Evolutionary conservation across 2,888 invertebrate genomes (phyloP), one percentile per base, ranked within the genome.

Genomic region (Pimpla rufipes): DNA sequence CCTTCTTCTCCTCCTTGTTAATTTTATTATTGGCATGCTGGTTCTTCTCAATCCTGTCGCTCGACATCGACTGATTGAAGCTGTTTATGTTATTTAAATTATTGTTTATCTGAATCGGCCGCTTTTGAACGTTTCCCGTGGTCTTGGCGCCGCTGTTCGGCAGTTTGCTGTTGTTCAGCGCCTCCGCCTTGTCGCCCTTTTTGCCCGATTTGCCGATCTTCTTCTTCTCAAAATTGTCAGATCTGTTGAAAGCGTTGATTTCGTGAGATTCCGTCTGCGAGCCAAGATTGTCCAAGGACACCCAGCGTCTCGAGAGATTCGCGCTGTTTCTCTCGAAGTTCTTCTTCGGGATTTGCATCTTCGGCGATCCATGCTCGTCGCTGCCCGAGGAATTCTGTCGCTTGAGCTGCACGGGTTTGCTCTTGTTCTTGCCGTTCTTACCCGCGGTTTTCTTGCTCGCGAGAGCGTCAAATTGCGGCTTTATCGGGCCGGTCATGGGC

Each of bases 381-480:
- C 95, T 95, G 35, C 94, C 94, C 23, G 94, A 94, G 1, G 94
- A 94, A 90, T 94, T 95, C 86, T 94, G 94, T 47, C 95, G 92
- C 85, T 94, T 95, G 40, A 95, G 87, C 16, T 90, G 84, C 37
- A 88, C 92, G n/a, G 92, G 92, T 84, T 94, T 94, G 13, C 89
- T 88, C 81, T 93, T 93, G 92, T 94, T 86, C 93, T 94, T 64
- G 90, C 92, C 79, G 84, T 91, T 84, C 90, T 93, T 67, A 91
- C 93, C 67, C 93, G 93, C 59, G 92, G 91, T 87, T 94, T 94
- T 84, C 47, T 86, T 87, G 40, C 35, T 80, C 66, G 50, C 11
- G 16, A 35, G n/a, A 11, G 71, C 8, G 42, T 87, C 87, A n/a
- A 66, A 59, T 29, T 76, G 83, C 1, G 70, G 64, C 29, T 83